Conservation (phyloP, 2,113 vertebrate species). For the Phrynosoma blainvillii region DNA sequence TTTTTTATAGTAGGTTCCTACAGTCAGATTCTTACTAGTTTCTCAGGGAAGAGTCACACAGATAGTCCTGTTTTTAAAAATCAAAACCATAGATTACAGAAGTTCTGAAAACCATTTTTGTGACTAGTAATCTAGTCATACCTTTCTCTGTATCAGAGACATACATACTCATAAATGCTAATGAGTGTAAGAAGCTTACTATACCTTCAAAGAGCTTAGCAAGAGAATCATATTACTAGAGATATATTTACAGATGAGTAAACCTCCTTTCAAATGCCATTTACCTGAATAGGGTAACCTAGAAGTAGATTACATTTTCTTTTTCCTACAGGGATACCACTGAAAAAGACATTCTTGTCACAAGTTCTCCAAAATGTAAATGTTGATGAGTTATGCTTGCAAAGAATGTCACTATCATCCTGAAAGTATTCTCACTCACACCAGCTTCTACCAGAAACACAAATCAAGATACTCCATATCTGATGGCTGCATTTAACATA, state of each 20-base stretch:
- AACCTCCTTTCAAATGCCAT: not conserved
- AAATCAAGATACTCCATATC: not conserved
- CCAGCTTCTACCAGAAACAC: not conserved
- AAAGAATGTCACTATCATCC: not conserved
- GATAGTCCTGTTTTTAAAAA: not conserved
- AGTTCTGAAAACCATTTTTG: not conserved
- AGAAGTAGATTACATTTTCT: not conserved
- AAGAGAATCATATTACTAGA: not conserved
- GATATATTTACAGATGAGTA: not conserved
- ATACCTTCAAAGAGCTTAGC: not conserved
- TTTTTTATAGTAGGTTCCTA: conserved; percentile 22
- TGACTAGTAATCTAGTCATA: not conserved
- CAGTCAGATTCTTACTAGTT: not conserved
- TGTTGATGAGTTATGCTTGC: not conserved
- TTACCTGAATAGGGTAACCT: not conserved
- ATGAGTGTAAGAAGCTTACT: not conserved
- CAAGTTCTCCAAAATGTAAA: not conserved
- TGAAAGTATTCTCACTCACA: not conserved
- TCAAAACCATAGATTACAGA: not conserved
- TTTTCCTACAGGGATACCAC: not conserved
- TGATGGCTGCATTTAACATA: not conserved
- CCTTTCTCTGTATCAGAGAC: not conserved
- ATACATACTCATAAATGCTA: not conserved
- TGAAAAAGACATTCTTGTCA: not conserved
- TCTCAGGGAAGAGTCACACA: not conserved